A percentile compares a stretch with the other conserved stretches of the same genome.
Conservation (phyloP, 2,888 invertebrate species). For the Heteromyza rotundicornis region DNA sequence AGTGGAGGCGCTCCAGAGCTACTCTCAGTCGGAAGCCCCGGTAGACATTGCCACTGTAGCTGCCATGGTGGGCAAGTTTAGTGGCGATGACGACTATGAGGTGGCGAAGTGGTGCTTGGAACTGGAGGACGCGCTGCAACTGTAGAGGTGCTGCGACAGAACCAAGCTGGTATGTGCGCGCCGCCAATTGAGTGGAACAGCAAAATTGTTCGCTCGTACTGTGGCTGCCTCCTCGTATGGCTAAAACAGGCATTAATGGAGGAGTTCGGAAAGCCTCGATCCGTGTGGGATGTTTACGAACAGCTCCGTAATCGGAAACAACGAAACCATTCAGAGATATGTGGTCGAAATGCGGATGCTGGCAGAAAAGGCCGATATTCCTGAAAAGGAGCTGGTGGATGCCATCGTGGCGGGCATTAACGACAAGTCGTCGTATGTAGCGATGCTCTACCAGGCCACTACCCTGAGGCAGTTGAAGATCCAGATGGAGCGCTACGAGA, state of each 20-base stretch:
- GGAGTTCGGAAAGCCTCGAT: background rate
- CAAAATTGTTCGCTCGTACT: conserved; percentile 10
- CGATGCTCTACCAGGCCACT: conserved; percentile 12
- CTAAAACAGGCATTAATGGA: conserved; percentile 8
- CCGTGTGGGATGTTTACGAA: conserved; percentile 10
- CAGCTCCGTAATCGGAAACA: background rate
- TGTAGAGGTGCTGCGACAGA: background rate
- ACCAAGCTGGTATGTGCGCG: conserved; percentile 9
- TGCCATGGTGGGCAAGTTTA: background rate
- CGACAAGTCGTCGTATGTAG: conserved; percentile 6
- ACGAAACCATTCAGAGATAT: conserved; percentile 16
- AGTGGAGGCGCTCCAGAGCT: background rate
- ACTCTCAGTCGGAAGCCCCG: background rate
- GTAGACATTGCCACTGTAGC: background rate
- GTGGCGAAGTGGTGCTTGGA: conserved; percentile 9
- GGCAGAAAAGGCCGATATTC: conserved; percentile 5
- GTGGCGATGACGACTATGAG: conserved; percentile 13
- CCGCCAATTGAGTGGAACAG: conserved; percentile 8
- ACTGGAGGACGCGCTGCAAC: conserved; percentile 10
- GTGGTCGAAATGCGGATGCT: conserved; percentile 14
- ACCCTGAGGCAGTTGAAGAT: background rate
- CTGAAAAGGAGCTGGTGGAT: conserved; percentile 12
- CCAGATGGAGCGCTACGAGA: conserved; percentile 8
- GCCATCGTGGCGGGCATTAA: conserved; percentile 8
- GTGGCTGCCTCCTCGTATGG: background rate